These are phyloP conservation scores for Flexamia atlantica DNA, from an alignment of 2,888 invertebrate species.

Conservation along the genomic window DNA sequence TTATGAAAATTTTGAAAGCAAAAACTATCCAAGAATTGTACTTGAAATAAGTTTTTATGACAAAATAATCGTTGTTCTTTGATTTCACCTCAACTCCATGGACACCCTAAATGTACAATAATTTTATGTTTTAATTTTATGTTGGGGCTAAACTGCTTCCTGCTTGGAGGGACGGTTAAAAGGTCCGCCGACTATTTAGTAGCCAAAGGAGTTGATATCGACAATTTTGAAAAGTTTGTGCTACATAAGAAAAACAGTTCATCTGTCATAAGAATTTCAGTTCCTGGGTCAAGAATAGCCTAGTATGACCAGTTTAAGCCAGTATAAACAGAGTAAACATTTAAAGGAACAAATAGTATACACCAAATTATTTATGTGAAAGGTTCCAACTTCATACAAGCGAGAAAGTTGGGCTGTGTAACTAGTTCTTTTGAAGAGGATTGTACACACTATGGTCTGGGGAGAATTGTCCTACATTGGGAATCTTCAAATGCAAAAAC, in stretches of 20 bases:
- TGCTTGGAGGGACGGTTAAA: conserved; percentile 44
- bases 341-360: too few species aligned
- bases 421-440: conserved; percentile 28
- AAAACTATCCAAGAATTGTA: not conserved
- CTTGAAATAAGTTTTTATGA: not conserved
- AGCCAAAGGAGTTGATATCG: too few species aligned
- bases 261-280: too few species aligned
- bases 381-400: conserved; percentile 49
- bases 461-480: not conserved
- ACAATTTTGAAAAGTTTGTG: too few species aligned
- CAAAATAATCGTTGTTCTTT: conserved; percentile 30
- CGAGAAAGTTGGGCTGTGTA: conserved; percentile 38
- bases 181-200: too few species aligned
- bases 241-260: too few species aligned
- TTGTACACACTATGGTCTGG: conserved; percentile 22
- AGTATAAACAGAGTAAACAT: too few species aligned
- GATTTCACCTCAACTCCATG: conserved; percentile 45
- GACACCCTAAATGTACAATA: conserved; percentile 31
- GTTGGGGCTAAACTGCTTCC: conserved; percentile 56
- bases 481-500: not conserved
- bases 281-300: too few species aligned
- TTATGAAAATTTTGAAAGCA: conserved; percentile 19
- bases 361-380: conserved; percentile 13
- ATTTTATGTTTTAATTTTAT: conserved; percentile 54
- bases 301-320: too few species aligned